Percentiles rank a stretch among this genome's conserved stretches.
phyloP scores from a whole-genome alignment of 2,888 invertebrate species.

The Sycophila texana region DNA sequence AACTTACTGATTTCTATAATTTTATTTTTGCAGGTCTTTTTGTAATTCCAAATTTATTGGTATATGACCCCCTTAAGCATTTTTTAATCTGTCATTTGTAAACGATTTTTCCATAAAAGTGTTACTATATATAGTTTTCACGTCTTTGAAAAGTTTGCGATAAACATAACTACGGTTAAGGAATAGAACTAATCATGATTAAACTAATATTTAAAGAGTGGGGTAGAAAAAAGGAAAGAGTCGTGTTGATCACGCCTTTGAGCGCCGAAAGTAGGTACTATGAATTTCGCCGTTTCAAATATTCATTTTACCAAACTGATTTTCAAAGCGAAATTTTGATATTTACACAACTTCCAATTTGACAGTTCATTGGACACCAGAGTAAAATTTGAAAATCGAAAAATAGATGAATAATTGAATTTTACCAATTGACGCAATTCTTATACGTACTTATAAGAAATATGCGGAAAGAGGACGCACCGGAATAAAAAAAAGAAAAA shows the following conservation, averaged over 20 bases:
- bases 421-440: constrained; percentile 6
- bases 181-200: constrained; percentile 23
- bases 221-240: constrained; percentile 4
- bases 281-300: constrained; percentile 26
- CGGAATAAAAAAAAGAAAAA: constrained; percentile 13
- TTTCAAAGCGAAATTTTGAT: constrained; percentile 15
- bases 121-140: background rate
- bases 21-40: too few species aligned
- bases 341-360: constrained; percentile 20
- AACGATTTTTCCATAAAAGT: too few species aligned
- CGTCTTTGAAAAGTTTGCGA: constrained; percentile 30
- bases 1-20: too few species aligned
- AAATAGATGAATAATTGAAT: constrained; percentile 12
- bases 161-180: constrained; percentile 10
- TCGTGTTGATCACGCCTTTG: constrained; percentile 51
- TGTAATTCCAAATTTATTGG: too few species aligned
- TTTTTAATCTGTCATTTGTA: background rate
- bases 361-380: background rate
- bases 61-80: too few species aligned
- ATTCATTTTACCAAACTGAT: constrained; percentile 32
- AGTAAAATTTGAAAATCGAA: too few species aligned
- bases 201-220: constrained; percentile 20
- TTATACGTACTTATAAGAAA: constrained; percentile 17
- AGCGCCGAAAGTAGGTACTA: constrained; percentile 5
- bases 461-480: constrained; percentile 6